Base-by-base conservation (phyloP, 2,888 invertebrate species). In the Cabera pusaria region DNA sequence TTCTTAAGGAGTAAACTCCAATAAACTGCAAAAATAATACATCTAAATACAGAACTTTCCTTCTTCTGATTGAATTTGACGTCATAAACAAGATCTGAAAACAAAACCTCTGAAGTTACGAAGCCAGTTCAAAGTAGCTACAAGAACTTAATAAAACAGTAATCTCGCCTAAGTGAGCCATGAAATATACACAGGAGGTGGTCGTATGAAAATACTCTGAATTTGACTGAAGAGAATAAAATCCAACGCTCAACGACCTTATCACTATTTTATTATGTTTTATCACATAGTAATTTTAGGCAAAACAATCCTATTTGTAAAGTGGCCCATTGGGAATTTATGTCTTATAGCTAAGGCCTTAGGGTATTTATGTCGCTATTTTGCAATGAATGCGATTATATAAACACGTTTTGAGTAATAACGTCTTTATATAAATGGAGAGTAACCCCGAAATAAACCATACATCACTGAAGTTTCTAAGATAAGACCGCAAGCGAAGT, bases 111-210 rank as follows among this genome's bases (percentile, higher is more conserved):
- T 18, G 7, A 22, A 26, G 12, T 33, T 7, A 23, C 19, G 33
- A 33, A 33, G 12, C 11, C 9, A 6, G 31, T n/a, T 38, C 23
- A 32, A 40, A 44, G 35, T 44, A 42, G 36, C 12, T 42, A 46
- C 39, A 44, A 44, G 36, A 39, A 46, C 44, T 52, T 49, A 44
- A 44, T 52, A 44, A 46, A 52, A 49, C 25, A 41, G 41, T 46
- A 44, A 52, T 52, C 51, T 35, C 45, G 25, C 27, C 44, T 49
- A 52, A 52, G 48, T 49, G 42, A 49, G 49, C 29, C 41, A 44
- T 46, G 45, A 49, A 46, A 48, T 44, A 45, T 33, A 40, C 36
- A 21, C 26, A 24, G 43, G 33, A 29, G 45, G 38, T 34, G 33
- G 39, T 22, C 18, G 18, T 29, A 27, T 32, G 24, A 37, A 44